phyloP scores from a whole-genome alignment of 2,113 vertebrate genomes.

The Henicopernis longicauda region DNA sequence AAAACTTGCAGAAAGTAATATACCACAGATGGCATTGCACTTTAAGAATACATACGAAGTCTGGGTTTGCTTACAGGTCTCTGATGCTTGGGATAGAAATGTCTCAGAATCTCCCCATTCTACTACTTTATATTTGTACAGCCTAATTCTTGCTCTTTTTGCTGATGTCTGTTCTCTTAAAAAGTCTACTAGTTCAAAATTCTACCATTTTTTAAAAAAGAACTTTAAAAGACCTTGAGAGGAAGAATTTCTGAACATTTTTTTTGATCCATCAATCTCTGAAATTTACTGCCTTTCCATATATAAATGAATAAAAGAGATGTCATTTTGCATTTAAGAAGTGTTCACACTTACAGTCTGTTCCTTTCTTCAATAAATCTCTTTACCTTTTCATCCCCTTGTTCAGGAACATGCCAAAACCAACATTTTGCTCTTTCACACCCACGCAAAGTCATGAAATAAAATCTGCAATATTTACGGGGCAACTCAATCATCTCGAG shows the following conservation, averaged over 20 bases:
- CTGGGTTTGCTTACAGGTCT: neutral
- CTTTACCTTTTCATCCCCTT: conserved; percentile 87
- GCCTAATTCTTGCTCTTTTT: neutral
- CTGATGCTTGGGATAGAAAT: neutral
- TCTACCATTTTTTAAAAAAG: neutral
- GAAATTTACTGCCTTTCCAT: neutral
- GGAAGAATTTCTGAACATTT: neutral
- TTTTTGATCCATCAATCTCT: neutral
- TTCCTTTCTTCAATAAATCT: neutral
- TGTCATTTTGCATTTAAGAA: neutral
- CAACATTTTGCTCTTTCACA: conserved; percentile 78
- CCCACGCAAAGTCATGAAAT: conserved; percentile 80
- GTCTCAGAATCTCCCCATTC: neutral
- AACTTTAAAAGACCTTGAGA: neutral
- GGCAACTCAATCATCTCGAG: conserved; percentile 63
- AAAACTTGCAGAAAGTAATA: neutral
- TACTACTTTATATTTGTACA: neutral
- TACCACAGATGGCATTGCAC: neutral
- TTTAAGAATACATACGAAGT: neutral
- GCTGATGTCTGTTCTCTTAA: neutral
- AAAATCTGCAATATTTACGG: conserved; percentile 81
- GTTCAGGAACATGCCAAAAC: conserved; percentile 78
- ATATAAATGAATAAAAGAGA: neutral
- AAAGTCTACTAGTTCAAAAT: neutral
- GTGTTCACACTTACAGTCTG: neutral